Evolutionary conservation across 2,113 vertebrate genomes (phyloP).

Genomic region (Cinclus cinclus): DNA sequence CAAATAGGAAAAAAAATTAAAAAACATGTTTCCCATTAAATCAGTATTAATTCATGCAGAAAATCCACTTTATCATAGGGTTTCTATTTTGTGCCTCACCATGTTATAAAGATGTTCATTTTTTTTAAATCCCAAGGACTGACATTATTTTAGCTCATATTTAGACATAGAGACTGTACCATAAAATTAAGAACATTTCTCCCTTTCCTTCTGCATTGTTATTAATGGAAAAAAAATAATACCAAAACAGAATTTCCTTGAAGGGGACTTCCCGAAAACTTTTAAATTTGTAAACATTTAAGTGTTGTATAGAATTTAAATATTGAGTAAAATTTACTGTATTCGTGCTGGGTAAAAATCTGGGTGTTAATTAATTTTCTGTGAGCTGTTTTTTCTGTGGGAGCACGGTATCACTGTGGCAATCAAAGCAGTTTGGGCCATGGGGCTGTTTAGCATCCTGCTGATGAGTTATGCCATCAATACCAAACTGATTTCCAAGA

Average conservation of each 20-base stretch:
- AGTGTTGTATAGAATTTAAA: not conserved
- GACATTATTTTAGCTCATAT: not conserved
- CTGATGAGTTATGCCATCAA: conserved; percentile 39
- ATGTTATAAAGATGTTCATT: not conserved
- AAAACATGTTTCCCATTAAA: not conserved
- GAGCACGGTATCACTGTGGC: not conserved
- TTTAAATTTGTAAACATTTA: not conserved
- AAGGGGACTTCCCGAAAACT: not conserved
- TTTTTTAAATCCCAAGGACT: not conserved
- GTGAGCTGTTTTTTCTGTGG: not conserved
- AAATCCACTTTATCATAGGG: not conserved
- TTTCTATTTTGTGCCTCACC: not conserved
- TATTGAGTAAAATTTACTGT: not conserved
- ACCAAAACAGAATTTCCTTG: not conserved
- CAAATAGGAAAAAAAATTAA: not conserved
- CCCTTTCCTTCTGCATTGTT: not conserved
- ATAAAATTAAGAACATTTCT: not conserved
- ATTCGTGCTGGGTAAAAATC: not conserved
- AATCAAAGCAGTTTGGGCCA: not conserved
- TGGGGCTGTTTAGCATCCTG: conserved; percentile 6
- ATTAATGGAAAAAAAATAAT: not conserved
- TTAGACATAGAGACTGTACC: not conserved
- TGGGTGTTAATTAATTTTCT: not conserved
- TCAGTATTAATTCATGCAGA: not conserved
- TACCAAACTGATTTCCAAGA: conserved; percentile 43